Percentiles rank a stretch among this genome's conserved stretches.
Evolutionary conservation across 2,113 vertebrate species (phyloP).

Genomic region (Gracilinanus agilis): DNA sequence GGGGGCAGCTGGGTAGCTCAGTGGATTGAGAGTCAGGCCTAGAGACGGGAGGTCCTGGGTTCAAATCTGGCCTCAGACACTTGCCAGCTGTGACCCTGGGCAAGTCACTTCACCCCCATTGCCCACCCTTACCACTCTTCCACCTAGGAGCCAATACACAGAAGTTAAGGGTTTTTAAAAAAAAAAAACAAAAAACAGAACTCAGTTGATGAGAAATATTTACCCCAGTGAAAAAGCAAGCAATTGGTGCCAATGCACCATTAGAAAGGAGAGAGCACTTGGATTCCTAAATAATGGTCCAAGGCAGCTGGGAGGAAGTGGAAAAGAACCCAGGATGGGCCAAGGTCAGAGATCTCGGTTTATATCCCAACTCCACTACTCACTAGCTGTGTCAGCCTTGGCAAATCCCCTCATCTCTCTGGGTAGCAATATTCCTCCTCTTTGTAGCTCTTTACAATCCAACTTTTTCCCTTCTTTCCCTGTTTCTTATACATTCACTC

Average conservation of each 20-base stretch:
- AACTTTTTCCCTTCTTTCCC: neutral
- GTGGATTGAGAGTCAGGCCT: too few relatives aligned
- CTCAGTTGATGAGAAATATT: neutral
- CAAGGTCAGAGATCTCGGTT: neutral
- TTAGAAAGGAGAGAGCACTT: neutral
- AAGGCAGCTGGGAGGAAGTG: neutral
- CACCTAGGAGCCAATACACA: too few relatives aligned
- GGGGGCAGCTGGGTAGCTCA: too few relatives aligned
- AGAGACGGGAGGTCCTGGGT: too few relatives aligned
- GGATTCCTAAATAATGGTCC: neutral
- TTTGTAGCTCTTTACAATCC: neutral
- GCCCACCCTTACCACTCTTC: too few relatives aligned
- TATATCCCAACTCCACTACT: neutral
- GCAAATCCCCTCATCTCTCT: neutral
- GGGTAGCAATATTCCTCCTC: neutral
- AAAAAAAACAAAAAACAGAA: too few relatives aligned
- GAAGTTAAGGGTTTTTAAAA: too few relatives aligned
- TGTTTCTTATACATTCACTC: neutral
- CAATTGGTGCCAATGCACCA: neutral
- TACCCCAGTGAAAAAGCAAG: slow-evolving; percentile 33
- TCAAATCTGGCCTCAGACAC: too few relatives aligned
- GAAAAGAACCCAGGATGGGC: neutral
- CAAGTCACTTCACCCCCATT: too few relatives aligned
- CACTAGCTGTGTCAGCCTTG: neutral
- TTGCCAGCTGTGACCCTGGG: too few relatives aligned